Conservation (phyloP, 2,113 vertebrate species). For the Etheostoma spectabile region DNA sequence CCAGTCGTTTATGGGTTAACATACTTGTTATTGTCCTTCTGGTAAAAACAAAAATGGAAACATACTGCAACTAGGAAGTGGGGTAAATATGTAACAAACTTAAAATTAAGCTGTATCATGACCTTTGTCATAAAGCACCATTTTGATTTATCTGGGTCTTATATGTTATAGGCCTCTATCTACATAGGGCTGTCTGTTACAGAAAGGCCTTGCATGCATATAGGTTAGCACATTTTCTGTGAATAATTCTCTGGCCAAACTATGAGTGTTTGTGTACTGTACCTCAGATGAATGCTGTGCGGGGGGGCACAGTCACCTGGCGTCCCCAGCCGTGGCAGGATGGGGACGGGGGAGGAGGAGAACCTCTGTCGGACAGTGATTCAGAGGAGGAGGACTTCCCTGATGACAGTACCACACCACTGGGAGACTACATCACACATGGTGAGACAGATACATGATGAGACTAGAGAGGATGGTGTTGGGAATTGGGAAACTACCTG, state of each 20-base stretch:
- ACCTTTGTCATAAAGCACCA: background rate
- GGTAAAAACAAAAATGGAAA: background rate
- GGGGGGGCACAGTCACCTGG: constrained; percentile 82
- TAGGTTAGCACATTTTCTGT: background rate
- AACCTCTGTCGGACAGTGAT: constrained; percentile 86
- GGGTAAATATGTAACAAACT: background rate
- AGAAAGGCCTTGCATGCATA: background rate
- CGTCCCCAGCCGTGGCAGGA: constrained; percentile 87
- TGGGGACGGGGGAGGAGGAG: constrained; percentile 80
- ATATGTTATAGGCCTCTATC: constrained; percentile 3
- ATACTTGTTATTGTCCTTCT: background rate
- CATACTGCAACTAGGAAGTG: background rate
- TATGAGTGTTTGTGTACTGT: background rate
- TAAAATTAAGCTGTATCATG: background rate
- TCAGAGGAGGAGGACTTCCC: constrained; percentile 88
- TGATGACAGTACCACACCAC: constrained; percentile 84
- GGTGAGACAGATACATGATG: constrained; percentile 65
- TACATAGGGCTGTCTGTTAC: background rate
- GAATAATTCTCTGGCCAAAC: background rate
- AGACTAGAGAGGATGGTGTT: background rate
- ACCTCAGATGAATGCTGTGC: constrained; percentile 82
- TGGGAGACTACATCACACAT: constrained; percentile 86
- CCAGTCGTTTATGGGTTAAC: background rate
- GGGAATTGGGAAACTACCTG: background rate
- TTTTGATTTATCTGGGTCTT: constrained; percentile 24